These are phyloP conservation scores for Zoanthus sociatus DNA, from an alignment of 92 coral and sea anemone genomes.

Conservation along the genomic window DNA sequence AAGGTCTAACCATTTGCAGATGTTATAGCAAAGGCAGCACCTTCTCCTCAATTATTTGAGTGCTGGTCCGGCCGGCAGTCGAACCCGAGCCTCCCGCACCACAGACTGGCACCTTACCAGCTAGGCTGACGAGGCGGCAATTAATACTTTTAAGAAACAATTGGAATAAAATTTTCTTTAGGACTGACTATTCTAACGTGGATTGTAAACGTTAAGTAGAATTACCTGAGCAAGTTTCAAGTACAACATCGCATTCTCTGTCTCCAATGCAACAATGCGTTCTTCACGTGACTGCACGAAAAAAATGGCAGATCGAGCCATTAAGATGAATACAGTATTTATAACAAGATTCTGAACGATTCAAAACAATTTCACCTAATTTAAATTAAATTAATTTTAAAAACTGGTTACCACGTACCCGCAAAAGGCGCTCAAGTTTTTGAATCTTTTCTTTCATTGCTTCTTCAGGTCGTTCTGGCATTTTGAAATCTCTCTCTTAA, in stretches of 20 bases:
- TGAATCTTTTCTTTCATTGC: slow-evolving; percentile 89
- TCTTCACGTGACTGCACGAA: slow-evolving; percentile 93
- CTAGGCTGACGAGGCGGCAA: too few species aligned
- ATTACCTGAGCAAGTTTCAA: slow-evolving; percentile 95
- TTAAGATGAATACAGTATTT: neutral
- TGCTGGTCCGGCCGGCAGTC: too few species aligned
- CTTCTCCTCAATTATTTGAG: too few species aligned
- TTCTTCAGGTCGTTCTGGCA: slow-evolving; percentile 90
- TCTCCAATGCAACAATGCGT: slow-evolving; percentile 95
- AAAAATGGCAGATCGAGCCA: neutral
- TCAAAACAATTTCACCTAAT: too few species aligned
- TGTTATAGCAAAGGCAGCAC: too few species aligned
- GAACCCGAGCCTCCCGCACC: too few species aligned
- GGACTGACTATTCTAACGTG: neutral
- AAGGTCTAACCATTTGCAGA: too few species aligned
- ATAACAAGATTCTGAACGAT: neutral
- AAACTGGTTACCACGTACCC: slow-evolving; percentile 65
- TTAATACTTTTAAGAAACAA: too few species aligned
- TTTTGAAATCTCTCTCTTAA: slow-evolving; percentile 16
- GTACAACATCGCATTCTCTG: slow-evolving; percentile 99
- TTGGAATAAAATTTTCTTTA: too few species aligned
- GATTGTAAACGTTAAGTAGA: neutral
- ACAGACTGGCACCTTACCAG: too few species aligned
- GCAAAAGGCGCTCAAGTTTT: slow-evolving; percentile 88
- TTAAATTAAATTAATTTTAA: neutral